These are phyloP conservation scores for Drosophila buzzatii DNA, from an alignment of 2,888 invertebrate genomes.

Conservation along the genomic window DNA sequence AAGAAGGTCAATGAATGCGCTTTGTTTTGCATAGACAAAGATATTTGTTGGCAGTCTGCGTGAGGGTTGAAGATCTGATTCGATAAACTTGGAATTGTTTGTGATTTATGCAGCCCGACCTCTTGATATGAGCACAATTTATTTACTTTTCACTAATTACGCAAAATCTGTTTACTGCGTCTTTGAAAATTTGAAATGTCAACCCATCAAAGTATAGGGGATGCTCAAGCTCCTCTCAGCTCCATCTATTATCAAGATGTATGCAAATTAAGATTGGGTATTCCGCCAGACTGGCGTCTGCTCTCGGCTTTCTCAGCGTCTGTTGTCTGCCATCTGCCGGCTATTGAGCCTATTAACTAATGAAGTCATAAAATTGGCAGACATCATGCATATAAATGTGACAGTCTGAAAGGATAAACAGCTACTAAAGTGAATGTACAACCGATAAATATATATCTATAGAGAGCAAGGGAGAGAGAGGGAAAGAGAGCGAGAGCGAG, in stretches of 20 bases:
- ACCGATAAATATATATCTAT: neutral
- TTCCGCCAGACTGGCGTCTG: conserved; percentile 54
- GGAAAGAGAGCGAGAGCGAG: neutral
- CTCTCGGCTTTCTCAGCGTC: neutral
- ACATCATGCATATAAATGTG: conserved; percentile 27
- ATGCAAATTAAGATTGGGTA: conserved; percentile 19
- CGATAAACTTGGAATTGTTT: conserved; percentile 4
- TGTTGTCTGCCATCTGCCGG: conserved; percentile 3
- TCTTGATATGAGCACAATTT: conserved; percentile 23
- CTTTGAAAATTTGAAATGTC: conserved; percentile 22
- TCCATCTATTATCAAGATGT: conserved; percentile 8
- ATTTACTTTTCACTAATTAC: conserved; percentile 32
- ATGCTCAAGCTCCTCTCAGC: neutral
- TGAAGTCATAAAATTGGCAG: conserved; percentile 68
- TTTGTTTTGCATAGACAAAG: neutral
- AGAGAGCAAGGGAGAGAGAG: neutral
- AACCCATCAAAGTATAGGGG: conserved; percentile 11
- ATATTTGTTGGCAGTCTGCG: neutral
- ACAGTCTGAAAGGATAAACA: conserved; percentile 21
- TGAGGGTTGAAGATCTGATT: neutral
- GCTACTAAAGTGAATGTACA: conserved; percentile 9
- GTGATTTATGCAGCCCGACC: conserved; percentile 36
- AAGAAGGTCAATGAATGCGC: conserved; percentile 16
- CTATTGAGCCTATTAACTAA: conserved; percentile 59
- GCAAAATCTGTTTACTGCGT: conserved; percentile 26